These are phyloP conservation scores for Leptopterna dolabrata DNA, from an alignment of 2,888 invertebrate genomes.

Conservation along the genomic window DNA sequence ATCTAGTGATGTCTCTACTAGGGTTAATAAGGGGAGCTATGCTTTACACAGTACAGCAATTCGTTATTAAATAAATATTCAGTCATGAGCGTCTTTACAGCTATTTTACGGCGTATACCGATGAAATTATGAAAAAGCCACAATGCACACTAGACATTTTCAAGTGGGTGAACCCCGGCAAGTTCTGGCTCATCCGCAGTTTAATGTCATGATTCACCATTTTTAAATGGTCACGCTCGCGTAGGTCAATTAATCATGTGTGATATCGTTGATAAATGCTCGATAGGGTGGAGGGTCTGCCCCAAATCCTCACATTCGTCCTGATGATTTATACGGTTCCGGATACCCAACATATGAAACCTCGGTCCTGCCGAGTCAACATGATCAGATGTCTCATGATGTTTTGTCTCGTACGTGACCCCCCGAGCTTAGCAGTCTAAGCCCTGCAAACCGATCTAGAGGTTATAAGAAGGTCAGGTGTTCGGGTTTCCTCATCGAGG, in stretches of 20 bases:
- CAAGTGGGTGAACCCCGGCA: too few relatives aligned
- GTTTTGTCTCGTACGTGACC: background rate
- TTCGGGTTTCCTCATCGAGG: background rate
- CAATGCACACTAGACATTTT: too few relatives aligned
- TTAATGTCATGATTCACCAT: background rate
- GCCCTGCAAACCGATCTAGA: background rate
- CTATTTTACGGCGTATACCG: too few relatives aligned
- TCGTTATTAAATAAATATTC: too few relatives aligned
- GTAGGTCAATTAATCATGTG: background rate
- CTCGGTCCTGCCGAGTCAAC: background rate
- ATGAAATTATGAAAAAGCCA: too few relatives aligned
- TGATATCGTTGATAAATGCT: background rate
- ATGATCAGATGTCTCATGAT: background rate
- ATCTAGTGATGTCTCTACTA: too few relatives aligned
- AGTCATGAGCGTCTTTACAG: too few relatives aligned
- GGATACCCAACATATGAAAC: background rate
- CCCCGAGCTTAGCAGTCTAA: background rate
- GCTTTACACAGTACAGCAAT: too few relatives aligned
- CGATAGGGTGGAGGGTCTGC: background rate
- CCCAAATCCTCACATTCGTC: background rate
- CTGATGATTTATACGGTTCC: background rate
- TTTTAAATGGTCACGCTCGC: background rate
- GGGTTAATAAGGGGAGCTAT: too few relatives aligned
- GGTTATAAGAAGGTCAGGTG: constrained; percentile 8
- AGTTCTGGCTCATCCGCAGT: too few relatives aligned